phyloP scores from a whole-genome alignment of 2,888 invertebrate species.

The Steinernema hermaphroditum region DNA sequence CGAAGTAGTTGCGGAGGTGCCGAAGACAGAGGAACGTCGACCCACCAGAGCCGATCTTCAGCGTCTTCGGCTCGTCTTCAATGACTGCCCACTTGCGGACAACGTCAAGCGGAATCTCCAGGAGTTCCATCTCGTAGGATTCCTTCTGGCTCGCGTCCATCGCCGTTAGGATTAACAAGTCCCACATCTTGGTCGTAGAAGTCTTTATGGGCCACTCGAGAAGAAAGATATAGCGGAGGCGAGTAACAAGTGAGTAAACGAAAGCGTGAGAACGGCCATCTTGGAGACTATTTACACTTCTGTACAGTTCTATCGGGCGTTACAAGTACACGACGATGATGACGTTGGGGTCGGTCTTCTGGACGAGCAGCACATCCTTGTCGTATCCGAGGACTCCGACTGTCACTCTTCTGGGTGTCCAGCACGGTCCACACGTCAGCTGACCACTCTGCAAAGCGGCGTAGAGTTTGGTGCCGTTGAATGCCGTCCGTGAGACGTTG shows the following conservation, averaged over 20 bases:
- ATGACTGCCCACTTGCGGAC: background rate
- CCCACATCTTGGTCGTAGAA: background rate
- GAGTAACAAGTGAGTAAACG: background rate
- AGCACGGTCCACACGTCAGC: background rate
- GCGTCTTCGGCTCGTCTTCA: background rate
- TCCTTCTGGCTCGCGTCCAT: constrained; percentile 1
- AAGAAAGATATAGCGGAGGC: background rate
- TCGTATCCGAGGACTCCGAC: background rate
- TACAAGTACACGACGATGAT: background rate
- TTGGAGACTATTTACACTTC: background rate
- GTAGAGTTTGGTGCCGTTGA: background rate
- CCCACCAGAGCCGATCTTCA: constrained; percentile 2
- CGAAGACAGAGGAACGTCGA: constrained; percentile 16
- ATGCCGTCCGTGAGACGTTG: background rate
- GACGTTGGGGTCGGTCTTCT: background rate
- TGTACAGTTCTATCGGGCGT: background rate
- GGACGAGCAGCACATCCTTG: background rate
- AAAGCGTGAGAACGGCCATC: background rate
- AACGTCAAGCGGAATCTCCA: background rate
- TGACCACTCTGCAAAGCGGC: background rate
- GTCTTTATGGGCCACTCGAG: background rate
- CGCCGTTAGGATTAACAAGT: constrained; percentile 1
- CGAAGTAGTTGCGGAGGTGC: background rate
- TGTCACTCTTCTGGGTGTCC: background rate
- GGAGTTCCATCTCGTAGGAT: background rate